phyloP scores from a whole-genome alignment of 2,797 vertebrate genomes.

The Octomys mimax region DNA sequence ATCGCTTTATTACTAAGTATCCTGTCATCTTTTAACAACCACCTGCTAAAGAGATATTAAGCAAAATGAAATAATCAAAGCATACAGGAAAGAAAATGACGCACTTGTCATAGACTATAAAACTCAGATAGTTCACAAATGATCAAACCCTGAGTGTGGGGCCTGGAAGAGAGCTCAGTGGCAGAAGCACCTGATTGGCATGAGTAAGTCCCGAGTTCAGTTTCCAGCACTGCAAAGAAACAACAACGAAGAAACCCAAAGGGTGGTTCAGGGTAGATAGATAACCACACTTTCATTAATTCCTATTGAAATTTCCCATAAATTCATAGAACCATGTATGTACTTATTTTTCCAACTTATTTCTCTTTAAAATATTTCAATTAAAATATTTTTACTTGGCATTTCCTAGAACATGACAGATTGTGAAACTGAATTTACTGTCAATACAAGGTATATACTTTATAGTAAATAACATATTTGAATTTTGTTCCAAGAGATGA shows the following conservation, averaged over 20 bases:
- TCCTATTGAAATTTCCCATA: background rate
- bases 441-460: background rate
- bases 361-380: background rate
- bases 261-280: background rate
- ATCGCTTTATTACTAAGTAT: conserved; percentile 30
- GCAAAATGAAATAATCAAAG: background rate
- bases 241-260: background rate
- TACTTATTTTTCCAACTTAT: background rate
- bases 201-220: no score
- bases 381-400: background rate
- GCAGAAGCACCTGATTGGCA: no score
- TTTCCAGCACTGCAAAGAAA: no score
- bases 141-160: background rate
- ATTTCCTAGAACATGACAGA: background rate
- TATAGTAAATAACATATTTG: background rate
- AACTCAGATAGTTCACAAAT: conserved; percentile 23
- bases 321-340: background rate
- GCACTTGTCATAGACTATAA: background rate
- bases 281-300: background rate
- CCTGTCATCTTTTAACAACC: conserved; percentile 50
- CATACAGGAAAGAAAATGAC: conserved; percentile 57
- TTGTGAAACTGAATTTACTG: background rate
- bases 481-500: background rate
- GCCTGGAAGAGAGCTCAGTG: no score
- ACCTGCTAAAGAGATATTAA: conserved; percentile 12